Percentiles rank a stretch among this genome's conserved stretches.
Evolutionary conservation across 1,140 invertebrate genomes (phyloP).

Genomic region (Drosophila pectinifera): DNA sequence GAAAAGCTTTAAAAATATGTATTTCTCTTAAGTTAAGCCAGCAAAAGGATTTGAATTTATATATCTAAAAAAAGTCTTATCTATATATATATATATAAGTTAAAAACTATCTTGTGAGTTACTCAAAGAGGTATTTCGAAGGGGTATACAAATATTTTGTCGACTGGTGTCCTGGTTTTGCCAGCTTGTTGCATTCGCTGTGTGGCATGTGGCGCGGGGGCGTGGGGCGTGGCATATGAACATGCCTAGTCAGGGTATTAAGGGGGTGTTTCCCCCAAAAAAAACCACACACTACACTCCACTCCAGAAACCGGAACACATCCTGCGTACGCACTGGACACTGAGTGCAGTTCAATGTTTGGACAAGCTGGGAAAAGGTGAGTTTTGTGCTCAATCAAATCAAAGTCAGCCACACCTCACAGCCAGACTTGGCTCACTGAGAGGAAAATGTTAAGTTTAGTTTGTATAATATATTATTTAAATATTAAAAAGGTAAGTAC

Average conservation of each 20-base stretch:
- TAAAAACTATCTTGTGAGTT: too few relatives aligned
- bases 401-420: conserved; percentile 34
- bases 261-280: not conserved
- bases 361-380: conserved; percentile 35
- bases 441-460: not conserved
- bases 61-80: too few relatives aligned
- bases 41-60: too few relatives aligned
- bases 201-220: not conserved
- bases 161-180: conserved; percentile 14
- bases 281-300: not conserved
- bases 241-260: conserved; percentile 45
- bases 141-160: not conserved
- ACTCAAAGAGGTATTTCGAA: not conserved
- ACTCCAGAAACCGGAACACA: conserved; percentile 24
- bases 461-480: not conserved
- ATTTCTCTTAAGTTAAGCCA: too few relatives aligned
- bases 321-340: conserved; percentile 23
- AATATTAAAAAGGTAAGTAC: not conserved
- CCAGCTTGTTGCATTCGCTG: conserved; percentile 63
- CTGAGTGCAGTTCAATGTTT: conserved; percentile 29
- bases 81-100: too few relatives aligned
- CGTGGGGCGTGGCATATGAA: conserved; percentile 15
- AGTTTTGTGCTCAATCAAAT: conserved; percentile 50
- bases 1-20: too few relatives aligned
- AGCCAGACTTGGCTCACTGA: conserved; percentile 2